phyloP scores from a whole-genome alignment of 2,113 vertebrate genomes.

The Saguinus imperator region DNA sequence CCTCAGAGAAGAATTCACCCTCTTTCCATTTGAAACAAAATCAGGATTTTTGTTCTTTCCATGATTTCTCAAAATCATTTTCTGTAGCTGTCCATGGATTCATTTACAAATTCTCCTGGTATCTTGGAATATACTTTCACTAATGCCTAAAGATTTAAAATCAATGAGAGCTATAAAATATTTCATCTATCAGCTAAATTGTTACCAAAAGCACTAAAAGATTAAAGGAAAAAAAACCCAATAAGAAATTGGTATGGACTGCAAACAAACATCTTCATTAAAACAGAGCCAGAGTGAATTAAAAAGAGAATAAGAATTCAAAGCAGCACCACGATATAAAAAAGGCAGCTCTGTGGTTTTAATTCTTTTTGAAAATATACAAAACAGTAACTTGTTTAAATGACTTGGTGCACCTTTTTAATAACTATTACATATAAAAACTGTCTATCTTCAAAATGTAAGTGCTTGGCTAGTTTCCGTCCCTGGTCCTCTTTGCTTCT shows the following conservation, averaged over 20 bases:
- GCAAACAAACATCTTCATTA: conserved; percentile 40
- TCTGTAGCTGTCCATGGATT: background rate
- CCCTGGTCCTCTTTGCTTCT: background rate
- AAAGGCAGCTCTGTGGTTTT: conserved; percentile 12
- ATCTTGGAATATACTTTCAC: conserved; percentile 8
- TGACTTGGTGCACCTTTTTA: conserved; percentile 24
- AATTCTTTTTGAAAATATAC: conserved; percentile 9
- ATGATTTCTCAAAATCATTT: conserved; percentile 26
- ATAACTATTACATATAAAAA: background rate
- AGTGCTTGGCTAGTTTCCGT: background rate
- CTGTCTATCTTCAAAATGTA: background rate
- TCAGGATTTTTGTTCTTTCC: background rate
- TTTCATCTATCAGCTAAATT: background rate
- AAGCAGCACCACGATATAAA: background rate
- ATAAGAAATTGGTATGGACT: conserved; percentile 4
- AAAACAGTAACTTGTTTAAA: conserved; percentile 30
- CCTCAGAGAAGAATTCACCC: background rate
- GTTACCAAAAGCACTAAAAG: background rate
- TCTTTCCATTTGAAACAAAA: background rate
- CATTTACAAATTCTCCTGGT: background rate
- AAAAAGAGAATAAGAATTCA: background rate
- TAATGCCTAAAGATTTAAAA: background rate
- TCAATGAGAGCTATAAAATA: background rate
- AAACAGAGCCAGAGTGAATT: conserved; percentile 3
- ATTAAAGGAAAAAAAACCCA: background rate